These are phyloP conservation scores for Malachius bipustulatus DNA, from an alignment of 2,888 invertebrate species.

Conservation along the genomic window DNA sequence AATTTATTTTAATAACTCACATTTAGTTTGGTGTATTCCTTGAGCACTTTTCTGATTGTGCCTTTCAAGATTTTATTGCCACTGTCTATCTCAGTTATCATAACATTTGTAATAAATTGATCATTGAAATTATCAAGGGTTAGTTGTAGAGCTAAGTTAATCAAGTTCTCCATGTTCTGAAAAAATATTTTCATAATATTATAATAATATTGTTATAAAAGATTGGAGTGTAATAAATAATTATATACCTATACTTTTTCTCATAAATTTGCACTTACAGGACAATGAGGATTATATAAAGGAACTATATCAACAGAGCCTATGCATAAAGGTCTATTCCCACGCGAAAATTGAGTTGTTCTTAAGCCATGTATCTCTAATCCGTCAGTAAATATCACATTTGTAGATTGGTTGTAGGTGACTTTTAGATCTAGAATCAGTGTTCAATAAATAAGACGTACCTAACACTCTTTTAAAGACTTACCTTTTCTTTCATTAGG, in stretches of 20 bases:
- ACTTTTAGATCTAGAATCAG: slow-evolving; percentile 23
- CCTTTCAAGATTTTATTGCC: slow-evolving; percentile 20
- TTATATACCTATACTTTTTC: no score
- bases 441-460: neutral
- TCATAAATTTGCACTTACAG: slow-evolving; percentile 21
- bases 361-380: slow-evolving; percentile 30
- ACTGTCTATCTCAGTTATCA: slow-evolving; percentile 30
- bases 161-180: slow-evolving; percentile 19
- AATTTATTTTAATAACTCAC: slow-evolving; percentile 22
- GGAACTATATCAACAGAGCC: slow-evolving; percentile 30
- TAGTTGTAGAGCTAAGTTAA: slow-evolving; percentile 30
- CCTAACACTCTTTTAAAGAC: neutral
- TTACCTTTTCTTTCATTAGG: slow-evolving; percentile 23
- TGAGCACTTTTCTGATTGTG: slow-evolving; percentile 26
- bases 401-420: slow-evolving; percentile 29
- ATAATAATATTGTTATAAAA: no score
- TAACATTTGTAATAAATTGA: slow-evolving; percentile 24
- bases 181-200: slow-evolving; percentile 4
- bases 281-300: slow-evolving; percentile 18
- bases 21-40: slow-evolving; percentile 25
- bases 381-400: slow-evolving; percentile 27
- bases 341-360: no score
- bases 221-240: no score
- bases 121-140: slow-evolving; percentile 27
- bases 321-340: slow-evolving; percentile 24